Evolutionary conservation across 2,888 invertebrate genomes (phyloP).

Genomic region (Lamellibrachia columna): DNA sequence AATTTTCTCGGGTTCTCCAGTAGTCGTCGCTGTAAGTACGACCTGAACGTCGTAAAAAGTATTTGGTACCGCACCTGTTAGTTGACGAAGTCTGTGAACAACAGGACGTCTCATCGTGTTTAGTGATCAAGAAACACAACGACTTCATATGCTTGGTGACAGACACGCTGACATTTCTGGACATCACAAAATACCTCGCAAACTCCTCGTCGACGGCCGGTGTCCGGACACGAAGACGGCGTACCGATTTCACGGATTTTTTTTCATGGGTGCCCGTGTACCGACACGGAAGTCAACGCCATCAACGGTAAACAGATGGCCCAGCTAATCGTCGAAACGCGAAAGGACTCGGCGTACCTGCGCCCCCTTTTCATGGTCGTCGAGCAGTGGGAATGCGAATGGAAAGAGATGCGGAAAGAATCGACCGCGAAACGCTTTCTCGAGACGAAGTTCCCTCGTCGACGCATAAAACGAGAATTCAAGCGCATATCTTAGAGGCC

Average conservation of each 20-base stretch:
- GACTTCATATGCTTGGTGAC: too few species aligned
- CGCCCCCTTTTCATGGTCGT: neutral
- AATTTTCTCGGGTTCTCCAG: too few species aligned
- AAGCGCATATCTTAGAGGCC: too few species aligned
- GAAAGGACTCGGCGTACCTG: neutral
- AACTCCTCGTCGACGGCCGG: neutral
- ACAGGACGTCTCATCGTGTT: too few species aligned
- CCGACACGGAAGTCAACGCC: neutral
- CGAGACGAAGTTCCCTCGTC: too few species aligned
- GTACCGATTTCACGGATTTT: neutral
- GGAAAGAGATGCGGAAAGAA: neutral
- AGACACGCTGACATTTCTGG: too few species aligned
- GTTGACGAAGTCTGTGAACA: neutral
- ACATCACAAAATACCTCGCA: neutral
- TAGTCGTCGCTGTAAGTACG: neutral
- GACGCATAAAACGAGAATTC: too few species aligned
- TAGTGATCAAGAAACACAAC: too few species aligned
- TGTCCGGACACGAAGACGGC: neutral
- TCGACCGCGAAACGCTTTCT: too few species aligned
- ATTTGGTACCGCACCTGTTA: neutral
- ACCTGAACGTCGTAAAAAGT: neutral
- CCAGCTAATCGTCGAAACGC: neutral
- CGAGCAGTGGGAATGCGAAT: neutral
- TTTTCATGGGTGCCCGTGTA: neutral
- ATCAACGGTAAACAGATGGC: neutral